Evolutionary conservation across 2,888 invertebrate species (phyloP), one percentile per base, ranked within the genome.

Genomic region (Nymphalis polychloros): DNA sequence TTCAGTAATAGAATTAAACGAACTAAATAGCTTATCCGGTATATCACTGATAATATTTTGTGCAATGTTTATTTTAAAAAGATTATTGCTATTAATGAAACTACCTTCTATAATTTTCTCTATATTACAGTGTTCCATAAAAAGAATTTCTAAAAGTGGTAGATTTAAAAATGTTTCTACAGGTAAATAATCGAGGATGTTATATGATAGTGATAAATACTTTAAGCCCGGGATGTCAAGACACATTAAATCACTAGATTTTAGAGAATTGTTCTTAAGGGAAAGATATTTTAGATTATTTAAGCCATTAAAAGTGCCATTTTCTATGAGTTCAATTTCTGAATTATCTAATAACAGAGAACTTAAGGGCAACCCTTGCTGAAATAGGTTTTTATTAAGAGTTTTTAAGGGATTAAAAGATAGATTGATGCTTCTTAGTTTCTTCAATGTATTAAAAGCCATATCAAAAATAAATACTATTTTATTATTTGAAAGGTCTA

Each of bases 281-380:
- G 97, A 96, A 20, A 97, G 91, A 77, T 96, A 95, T 83, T 96
- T 96, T 20, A 97, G 92, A 82, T 96, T 96, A 76, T 95, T 95
- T 57, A 97, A 86, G 55, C 96, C 95, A 73, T 93, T 90, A 81
- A 97, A 97, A 0, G 97, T 96, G 57, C 95, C 95, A 70, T 94
- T 93, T 83, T 97, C 96, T 71, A 97, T 96, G 57, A 94, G 93
- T 63, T 94, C 93, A 72, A 97, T 93, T 69, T 96, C 95, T 76
- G 96, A 96, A 79, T 96, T 96, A 76, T 95, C 94, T 73, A 97
- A 88, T 82, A 95, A 95, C 27, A 97, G 87, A 46, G 94, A 94
- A 71, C 96, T 94, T 53, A 97, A 93, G 0, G 96, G 96, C 73
- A 97, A 86, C 35, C 96, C 95, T 74, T 96, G 96, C 80, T 96